Evolutionary conservation across 2,113 vertebrate genomes (phyloP), one percentile per base, ranked within the genome.

Genomic region (Lasiurus borealis): DNA sequence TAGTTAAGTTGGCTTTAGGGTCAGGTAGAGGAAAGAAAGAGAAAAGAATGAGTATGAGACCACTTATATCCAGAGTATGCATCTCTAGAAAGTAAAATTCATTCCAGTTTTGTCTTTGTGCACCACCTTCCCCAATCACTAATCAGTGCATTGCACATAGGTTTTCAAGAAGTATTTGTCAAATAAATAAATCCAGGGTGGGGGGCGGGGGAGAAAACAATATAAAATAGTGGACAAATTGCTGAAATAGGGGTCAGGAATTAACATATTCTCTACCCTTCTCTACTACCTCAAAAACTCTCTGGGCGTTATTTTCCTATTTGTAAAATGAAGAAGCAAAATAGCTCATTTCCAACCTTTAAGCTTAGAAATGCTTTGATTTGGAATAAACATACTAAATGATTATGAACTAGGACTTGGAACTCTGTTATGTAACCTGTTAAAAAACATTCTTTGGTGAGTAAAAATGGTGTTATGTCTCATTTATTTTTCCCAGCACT

Each of bases 301-400:
- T 62, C 44, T 50, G 7, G 72, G 2, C 14, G 50, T 31, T 29
- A 19, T 23, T 73, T 88, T 90, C n/a, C 31, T 75, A 59, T 71
- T 87, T 91, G 36, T 87, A 75, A 81, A 81, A 57, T 69, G 10
- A 88, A 93, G 54, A 59, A 3, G 8, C n/a, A 93, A 76, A 80
- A 27, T n/a, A 76, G 16, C 2, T 85, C 64, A 66, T n/a, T 25
- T 75, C 44, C 57, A 62, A 62, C 23, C 76, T 88, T 89, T 89
- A 10, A 34, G 23, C n/a, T 52, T 66, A 75, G 72, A 93, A 89
- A 83, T 80, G 57, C 16, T 59, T 84, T 46, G 36, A 80, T 76
- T 84, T 69, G 23, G 11, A 86, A 64, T 69, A 77, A 68, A 78
- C n/a, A 71, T 15, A 57, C 29, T 80, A 48, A 57, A 34, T 62